Percentiles rank a stretch among this genome's conserved stretches.
Evolutionary conservation across 2,888 invertebrate species (phyloP).

Genomic region (Diadegma fenestrale): DNA sequence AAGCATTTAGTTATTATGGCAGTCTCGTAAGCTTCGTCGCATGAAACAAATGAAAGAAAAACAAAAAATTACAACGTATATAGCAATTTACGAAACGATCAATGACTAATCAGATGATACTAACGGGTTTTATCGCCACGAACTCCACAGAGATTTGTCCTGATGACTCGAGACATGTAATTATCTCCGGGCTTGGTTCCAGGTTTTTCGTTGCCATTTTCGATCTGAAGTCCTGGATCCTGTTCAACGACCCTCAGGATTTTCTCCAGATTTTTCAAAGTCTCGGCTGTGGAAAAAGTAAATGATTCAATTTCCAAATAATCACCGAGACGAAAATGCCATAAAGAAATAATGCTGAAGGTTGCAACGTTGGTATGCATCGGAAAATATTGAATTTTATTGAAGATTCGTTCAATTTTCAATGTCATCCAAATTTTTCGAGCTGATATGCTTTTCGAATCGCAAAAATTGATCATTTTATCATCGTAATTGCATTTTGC

Average conservation of each 20-base stretch:
- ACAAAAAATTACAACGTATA: slow-evolving; percentile 5
- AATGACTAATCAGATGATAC: slow-evolving; percentile 46
- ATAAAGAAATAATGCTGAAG: no score
- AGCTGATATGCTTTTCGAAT: no score
- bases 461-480: no score
- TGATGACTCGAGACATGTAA: slow-evolving; percentile 75
- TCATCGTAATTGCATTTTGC: no score
- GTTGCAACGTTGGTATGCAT: no score
- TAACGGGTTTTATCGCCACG: slow-evolving; percentile 72
- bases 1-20: slow-evolving; percentile 74
- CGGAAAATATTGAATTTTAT: no score
- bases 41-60: slow-evolving; percentile 32
- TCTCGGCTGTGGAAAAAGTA: slow-evolving; percentile 57
- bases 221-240: slow-evolving; percentile 70
- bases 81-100: not conserved
- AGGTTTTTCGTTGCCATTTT: slow-evolving; percentile 71
- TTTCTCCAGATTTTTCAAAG: slow-evolving; percentile 68
- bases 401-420: no score
- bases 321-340: not conserved
- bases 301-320: not conserved
- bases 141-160: slow-evolving; percentile 72
- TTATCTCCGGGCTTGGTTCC: slow-evolving; percentile 75
- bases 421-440: no score
- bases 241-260: slow-evolving; percentile 72
- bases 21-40: slow-evolving; percentile 73